phyloP scores from a whole-genome alignment of 2,113 vertebrate species.

The Physeter macrocephalus region DNA sequence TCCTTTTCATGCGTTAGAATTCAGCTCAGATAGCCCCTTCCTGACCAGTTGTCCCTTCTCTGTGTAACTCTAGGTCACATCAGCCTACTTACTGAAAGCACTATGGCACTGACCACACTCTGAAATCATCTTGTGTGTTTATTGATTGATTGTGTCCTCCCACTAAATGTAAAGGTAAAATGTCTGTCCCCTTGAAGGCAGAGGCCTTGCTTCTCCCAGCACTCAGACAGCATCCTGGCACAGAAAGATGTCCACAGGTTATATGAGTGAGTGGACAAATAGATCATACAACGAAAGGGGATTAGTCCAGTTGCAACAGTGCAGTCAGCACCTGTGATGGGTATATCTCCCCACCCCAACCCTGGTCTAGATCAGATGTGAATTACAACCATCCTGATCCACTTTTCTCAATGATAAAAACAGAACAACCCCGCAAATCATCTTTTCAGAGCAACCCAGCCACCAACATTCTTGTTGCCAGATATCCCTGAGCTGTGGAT shows the following conservation, averaged over 20 bases:
- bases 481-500: neutral
- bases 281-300: no score
- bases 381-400: neutral
- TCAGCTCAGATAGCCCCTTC: neutral
- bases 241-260: no score
- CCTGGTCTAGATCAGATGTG: neutral
- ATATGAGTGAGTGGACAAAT: neutral
- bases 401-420: neutral
- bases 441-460: neutral
- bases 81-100: neutral
- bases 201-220: neutral
- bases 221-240: neutral
- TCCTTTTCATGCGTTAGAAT: neutral
- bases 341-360: accelerated
- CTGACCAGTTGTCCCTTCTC: neutral
- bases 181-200: neutral
- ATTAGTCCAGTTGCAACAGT: no score
- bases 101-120: accelerated
- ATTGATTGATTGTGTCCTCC: neutral
- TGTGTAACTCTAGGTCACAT: no score
- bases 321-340: accelerated
- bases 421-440: neutral
- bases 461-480: neutral
- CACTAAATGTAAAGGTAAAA: neutral
- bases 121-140: neutral